Evolutionary conservation across 2,113 vertebrate genomes (phyloP).

Genomic region (Pterophyllum scalare): DNA sequence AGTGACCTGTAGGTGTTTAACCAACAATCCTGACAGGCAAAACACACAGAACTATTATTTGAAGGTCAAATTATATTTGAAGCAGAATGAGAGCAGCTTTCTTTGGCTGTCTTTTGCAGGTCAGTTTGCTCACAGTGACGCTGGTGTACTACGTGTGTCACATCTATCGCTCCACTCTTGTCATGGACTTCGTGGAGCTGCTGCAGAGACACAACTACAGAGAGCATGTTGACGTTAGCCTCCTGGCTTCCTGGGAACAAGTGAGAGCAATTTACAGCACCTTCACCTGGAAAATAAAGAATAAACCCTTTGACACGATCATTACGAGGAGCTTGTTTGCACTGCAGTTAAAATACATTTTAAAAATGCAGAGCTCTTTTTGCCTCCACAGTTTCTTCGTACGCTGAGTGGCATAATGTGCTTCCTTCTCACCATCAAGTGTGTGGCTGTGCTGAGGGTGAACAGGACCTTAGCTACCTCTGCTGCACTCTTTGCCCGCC

Average conservation of each 20-base stretch:
- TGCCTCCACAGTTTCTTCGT: constrained; percentile 62
- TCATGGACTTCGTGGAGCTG: constrained; percentile 60
- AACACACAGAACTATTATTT: not conserved
- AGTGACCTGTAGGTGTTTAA: constrained; percentile 43
- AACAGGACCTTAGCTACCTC: constrained; percentile 37
- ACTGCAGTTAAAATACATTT: not conserved
- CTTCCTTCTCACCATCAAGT: constrained; percentile 79
- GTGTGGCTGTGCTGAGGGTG: constrained; percentile 53
- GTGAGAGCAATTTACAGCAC: constrained; percentile 60
- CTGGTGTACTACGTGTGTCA: constrained; percentile 62
- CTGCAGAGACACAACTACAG: constrained; percentile 71
- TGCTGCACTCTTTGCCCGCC: constrained; percentile 16
- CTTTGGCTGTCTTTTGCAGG: constrained; percentile 58
- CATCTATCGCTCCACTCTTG: constrained; percentile 60
- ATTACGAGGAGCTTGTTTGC: not conserved
- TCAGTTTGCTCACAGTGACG: constrained; percentile 46
- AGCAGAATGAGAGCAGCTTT: not conserved
- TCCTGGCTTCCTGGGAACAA: constrained; percentile 75
- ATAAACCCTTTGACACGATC: not conserved
- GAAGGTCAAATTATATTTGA: constrained; percentile 14
- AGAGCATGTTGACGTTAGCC: constrained; percentile 70
- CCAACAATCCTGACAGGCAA: constrained; percentile 34
- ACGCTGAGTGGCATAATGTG: constrained; percentile 71
- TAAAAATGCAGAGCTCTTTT: not conserved
- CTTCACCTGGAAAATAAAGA: not conserved